These are phyloP conservation scores for Syngnathus rostellatus DNA, from an alignment of 2,797 vertebrate genomes.

Conservation along the genomic window DNA sequence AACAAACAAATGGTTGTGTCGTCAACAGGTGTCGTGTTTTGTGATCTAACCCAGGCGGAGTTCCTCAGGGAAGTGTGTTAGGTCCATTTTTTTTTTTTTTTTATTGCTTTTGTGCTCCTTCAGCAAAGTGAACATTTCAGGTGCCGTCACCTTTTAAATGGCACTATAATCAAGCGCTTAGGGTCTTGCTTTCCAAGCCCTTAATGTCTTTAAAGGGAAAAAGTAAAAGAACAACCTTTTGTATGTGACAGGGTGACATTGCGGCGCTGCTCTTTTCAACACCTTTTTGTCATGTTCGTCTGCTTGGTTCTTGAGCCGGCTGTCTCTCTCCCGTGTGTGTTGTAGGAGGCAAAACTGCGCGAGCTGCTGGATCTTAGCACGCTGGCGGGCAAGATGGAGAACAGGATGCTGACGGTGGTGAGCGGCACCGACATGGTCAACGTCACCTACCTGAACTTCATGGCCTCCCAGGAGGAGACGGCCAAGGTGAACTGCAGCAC, in stretches of 20 bases:
- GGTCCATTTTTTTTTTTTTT: not conserved
- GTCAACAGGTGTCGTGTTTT: too few species aligned
- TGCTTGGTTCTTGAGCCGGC: not conserved
- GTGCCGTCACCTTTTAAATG: not conserved
- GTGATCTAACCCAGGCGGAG: not conserved
- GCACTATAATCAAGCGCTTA: not conserved
- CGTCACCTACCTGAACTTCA: slow-evolving; percentile 92
- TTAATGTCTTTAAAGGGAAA: slow-evolving; percentile 1
- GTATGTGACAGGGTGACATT: not conserved
- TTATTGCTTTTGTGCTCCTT: not conserved
- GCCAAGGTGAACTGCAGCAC: slow-evolving; percentile 76
- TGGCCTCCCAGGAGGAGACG: slow-evolving; percentile 94
- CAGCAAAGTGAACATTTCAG: not conserved
- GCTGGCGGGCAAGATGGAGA: slow-evolving; percentile 80
- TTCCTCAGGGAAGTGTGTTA: not conserved
- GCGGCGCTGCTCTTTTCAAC: slow-evolving; percentile 1
- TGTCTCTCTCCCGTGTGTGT: not conserved
- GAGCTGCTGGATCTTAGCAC: slow-evolving; percentile 88
- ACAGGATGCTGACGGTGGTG: slow-evolving; percentile 88
- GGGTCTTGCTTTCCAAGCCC: not conserved
- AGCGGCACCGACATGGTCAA: slow-evolving; percentile 92
- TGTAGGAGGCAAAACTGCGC: slow-evolving; percentile 86
- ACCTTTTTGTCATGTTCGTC: not conserved
- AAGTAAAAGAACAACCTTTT: not conserved
- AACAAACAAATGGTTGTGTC: too few species aligned